phyloP scores from a whole-genome alignment of 1,140 invertebrate genomes.

The Chlorops oryzae region DNA sequence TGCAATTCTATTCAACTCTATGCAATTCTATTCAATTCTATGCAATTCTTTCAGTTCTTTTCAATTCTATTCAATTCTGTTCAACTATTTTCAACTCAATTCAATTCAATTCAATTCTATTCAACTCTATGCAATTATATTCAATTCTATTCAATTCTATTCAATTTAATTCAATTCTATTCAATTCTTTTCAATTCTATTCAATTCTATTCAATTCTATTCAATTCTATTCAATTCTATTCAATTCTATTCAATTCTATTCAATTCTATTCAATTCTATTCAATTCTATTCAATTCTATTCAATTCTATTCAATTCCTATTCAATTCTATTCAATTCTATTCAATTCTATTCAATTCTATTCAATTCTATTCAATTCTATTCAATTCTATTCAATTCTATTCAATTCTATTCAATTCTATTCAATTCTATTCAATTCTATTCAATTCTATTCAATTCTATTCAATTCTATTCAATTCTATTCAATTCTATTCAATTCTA shows the following conservation, averaged over 20 bases:
- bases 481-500: neutral
- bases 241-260: neutral
- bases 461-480: neutral
- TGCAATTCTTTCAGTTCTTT: no score
- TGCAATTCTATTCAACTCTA: no score
- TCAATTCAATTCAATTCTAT: neutral
- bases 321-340: neutral
- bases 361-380: neutral
- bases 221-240: neutral
- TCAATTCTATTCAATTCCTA: neutral
- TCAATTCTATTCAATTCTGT: no score
- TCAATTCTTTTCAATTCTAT: neutral
- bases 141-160: no score
- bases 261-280: neutral
- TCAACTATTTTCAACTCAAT: no score
- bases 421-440: neutral
- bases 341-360: neutral
- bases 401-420: neutral
- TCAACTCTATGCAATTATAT: no score
- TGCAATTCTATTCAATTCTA: no score
- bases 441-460: neutral
- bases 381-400: neutral
- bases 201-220: neutral
- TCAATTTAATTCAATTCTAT: neutral
- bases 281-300: neutral